These are phyloP conservation scores for Glaucidium brasilianum DNA, from an alignment of 2,113 vertebrate genomes.

Conservation along the genomic window DNA sequence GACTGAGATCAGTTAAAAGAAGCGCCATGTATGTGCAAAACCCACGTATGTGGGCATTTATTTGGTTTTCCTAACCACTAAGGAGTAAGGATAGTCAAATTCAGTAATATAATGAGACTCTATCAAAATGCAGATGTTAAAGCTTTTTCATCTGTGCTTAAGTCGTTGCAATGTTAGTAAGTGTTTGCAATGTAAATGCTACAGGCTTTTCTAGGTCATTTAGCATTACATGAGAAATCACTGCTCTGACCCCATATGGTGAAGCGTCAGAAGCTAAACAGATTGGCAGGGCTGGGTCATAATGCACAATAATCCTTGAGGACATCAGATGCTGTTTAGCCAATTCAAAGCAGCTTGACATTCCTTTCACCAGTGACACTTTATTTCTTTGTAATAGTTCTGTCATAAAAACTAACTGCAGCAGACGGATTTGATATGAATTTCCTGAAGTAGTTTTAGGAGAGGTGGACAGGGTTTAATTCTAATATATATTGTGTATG, in stretches of 20 bases:
- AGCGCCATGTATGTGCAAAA: neutral
- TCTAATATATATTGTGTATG: conserved; percentile 6
- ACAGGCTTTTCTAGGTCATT: conserved; percentile 71
- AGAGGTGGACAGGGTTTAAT: conserved; percentile 49
- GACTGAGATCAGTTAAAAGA: neutral
- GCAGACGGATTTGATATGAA: conserved; percentile 46
- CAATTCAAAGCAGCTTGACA: conserved; percentile 68
- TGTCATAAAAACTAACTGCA: conserved; percentile 61
- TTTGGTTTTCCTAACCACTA: neutral
- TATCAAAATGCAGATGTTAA: neutral
- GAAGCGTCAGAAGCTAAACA: conserved; percentile 71
- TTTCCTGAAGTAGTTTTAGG: conserved; percentile 45
- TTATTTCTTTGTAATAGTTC: conserved; percentile 59
- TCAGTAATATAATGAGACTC: neutral
- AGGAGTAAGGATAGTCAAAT: neutral
- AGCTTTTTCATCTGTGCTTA: neutral
- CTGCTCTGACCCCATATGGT: conserved; percentile 67
- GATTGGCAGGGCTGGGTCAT: conserved; percentile 68
- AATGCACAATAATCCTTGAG: conserved; percentile 66
- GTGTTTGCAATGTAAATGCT: conserved; percentile 52
- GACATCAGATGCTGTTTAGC: conserved; percentile 66
- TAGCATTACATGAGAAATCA: conserved; percentile 63
- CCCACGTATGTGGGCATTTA: neutral
- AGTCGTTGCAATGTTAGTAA: conserved; percentile 4
- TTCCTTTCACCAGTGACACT: conserved; percentile 65